These are phyloP conservation scores for Oreochromis mossambicus DNA, from an alignment of 2,797 vertebrate genomes.

Conservation along the genomic window DNA sequence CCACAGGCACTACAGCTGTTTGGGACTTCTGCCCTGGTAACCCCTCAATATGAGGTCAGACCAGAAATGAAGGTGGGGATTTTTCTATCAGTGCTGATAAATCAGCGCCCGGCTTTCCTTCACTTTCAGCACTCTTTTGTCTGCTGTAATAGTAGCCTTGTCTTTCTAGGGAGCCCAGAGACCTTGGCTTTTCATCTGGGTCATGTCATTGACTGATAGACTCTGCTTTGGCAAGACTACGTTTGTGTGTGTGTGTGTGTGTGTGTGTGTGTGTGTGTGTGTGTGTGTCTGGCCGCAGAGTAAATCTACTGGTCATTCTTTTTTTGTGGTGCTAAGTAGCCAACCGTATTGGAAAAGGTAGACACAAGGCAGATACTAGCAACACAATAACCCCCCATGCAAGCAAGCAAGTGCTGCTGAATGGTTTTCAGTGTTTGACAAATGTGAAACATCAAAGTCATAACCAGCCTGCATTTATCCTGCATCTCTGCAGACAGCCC, in stretches of 20 bases:
- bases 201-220: constrained; percentile 35
- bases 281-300: not conserved
- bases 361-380: not conserved
- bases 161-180: constrained; percentile 20
- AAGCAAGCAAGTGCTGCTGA: not conserved
- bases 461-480: not conserved
- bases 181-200: constrained; percentile 8
- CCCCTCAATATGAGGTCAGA: not conserved
- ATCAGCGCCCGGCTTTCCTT: not conserved
- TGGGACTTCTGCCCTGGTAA: not conserved
- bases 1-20: not conserved
- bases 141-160: constrained; percentile 17
- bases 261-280: not conserved
- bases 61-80: not conserved
- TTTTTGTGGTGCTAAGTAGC: not conserved
- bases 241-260: not conserved
- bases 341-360: not conserved
- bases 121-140: constrained; percentile 14
- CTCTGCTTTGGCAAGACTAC: not conserved
- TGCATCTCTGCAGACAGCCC: not conserved
- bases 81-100: not conserved
- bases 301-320: not conserved
- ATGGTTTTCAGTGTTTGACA: not conserved
- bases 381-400: not conserved
- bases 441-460: not conserved